Conservation (phyloP, 1,140 invertebrate species). For the Macrotrachela quadricornifera region DNA sequence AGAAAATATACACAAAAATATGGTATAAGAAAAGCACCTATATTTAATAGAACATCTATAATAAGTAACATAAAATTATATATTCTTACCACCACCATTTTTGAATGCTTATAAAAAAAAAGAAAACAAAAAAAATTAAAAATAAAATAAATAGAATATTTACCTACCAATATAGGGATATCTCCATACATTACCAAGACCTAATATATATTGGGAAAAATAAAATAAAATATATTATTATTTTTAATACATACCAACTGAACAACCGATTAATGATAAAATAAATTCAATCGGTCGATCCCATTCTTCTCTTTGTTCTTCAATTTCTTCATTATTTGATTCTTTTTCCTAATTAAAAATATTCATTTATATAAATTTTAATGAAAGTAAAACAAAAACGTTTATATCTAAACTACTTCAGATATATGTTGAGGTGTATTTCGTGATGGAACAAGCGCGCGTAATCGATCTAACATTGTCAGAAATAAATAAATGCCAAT, state of each 20-base stretch:
- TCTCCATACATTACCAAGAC: constrained; percentile 9
- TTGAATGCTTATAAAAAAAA: neutral
- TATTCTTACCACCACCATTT: constrained; percentile 2
- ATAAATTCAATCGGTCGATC: constrained; percentile 14
- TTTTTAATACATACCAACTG: constrained; percentile 10
- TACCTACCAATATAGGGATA: constrained; percentile 1
- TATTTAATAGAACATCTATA: neutral
- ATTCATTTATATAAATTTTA: no score
- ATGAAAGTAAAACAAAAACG: no score
- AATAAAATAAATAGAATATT: no score
- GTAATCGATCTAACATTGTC: no score
- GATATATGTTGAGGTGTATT: no score
- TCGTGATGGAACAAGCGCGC: no score
- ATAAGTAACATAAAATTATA: no score
- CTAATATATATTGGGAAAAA: neutral
- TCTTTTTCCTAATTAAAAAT: no score
- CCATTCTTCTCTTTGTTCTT: constrained; percentile 13
- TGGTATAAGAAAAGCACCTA: constrained; percentile 44
- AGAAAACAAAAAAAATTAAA: no score
- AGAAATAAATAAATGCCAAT: no score
- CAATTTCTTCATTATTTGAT: no score
- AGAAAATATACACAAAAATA: constrained; percentile 16
- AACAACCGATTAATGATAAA: constrained; percentile 16
- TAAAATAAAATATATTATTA: neutral
- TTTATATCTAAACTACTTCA: no score